Conservation (phyloP, 2,888 invertebrate genomes). For the Drosophila cognata region DNA sequence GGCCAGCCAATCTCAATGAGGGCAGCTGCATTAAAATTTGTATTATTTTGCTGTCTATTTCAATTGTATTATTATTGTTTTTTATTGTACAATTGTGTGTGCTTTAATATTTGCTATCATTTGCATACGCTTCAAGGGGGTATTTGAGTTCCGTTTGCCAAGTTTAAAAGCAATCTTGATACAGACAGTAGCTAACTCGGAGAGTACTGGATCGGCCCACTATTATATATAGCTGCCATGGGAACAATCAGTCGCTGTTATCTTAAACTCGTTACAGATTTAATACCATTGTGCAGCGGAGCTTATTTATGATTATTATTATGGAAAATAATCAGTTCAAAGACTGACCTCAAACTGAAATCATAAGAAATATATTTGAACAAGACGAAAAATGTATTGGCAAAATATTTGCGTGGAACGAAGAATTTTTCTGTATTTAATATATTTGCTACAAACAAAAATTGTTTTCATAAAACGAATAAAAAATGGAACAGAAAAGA, state of each 20-base stretch:
- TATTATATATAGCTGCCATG: not conserved
- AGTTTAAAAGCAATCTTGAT: no score
- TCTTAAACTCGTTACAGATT: not conserved
- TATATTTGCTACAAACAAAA: not conserved
- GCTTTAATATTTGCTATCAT: not conserved
- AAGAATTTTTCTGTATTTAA: not conserved
- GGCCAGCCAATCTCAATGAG: not conserved
- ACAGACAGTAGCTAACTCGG: not conserved
- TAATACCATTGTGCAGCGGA: not conserved
- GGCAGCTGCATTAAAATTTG: not conserved
- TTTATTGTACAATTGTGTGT: not conserved
- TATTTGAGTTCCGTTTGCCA: no score
- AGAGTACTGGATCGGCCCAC: not conserved
- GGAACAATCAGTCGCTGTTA: not conserved
- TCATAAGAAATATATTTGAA: not conserved
- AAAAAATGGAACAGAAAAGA: not conserved
- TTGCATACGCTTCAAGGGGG: not conserved
- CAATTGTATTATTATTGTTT: not conserved
- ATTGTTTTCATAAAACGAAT: not conserved
- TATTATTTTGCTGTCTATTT: not conserved
- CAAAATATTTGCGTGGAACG: not conserved
- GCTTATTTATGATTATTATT: not conserved
- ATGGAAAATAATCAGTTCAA: not conserved
- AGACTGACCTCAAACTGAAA: not conserved
- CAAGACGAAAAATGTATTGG: not conserved